Conservation (phyloP, 2,113 vertebrate genomes). For the Brevimyrus niger region DNA sequence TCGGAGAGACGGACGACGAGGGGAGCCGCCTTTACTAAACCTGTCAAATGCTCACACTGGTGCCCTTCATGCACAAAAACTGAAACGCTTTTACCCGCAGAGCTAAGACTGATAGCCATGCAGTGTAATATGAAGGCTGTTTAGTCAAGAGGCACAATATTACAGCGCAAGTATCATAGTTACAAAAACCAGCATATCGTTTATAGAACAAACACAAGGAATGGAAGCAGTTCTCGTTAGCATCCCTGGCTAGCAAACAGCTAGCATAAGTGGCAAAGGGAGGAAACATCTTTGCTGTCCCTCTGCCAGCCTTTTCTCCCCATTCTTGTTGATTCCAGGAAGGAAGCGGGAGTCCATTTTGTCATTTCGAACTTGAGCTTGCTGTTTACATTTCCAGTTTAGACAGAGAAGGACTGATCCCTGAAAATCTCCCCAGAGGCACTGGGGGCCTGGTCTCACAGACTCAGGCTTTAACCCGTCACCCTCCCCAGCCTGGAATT, state of each 20-base stretch:
- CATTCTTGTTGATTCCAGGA: slow-evolving; percentile 22
- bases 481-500: slow-evolving; percentile 22
- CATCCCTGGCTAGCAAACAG: neutral
- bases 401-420: slow-evolving; percentile 39
- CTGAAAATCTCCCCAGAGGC: slow-evolving; percentile 39
- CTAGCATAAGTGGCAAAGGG: neutral
- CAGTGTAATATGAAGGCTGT: neutral
- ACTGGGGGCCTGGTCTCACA: slow-evolving; percentile 32
- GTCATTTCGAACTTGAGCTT: slow-evolving; percentile 31
- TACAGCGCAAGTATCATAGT: neutral
- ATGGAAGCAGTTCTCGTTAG: neutral
- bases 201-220: neutral
- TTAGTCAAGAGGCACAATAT: neutral
- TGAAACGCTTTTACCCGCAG: neutral
- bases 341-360: slow-evolving; percentile 22
- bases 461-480: slow-evolving; percentile 46
- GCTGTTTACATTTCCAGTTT: slow-evolving; percentile 45
- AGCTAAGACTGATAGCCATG: neutral
- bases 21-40: neutral
- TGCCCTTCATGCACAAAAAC: neutral
- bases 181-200: neutral
- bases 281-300: slow-evolving; percentile 21
- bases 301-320: slow-evolving; percentile 15
- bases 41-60: neutral
- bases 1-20: neutral